Percentiles rank a stretch among this genome's conserved stretches.
phyloP scores from a whole-genome alignment of 2,888 invertebrate genomes.

The Euplagia quadripunctaria region DNA sequence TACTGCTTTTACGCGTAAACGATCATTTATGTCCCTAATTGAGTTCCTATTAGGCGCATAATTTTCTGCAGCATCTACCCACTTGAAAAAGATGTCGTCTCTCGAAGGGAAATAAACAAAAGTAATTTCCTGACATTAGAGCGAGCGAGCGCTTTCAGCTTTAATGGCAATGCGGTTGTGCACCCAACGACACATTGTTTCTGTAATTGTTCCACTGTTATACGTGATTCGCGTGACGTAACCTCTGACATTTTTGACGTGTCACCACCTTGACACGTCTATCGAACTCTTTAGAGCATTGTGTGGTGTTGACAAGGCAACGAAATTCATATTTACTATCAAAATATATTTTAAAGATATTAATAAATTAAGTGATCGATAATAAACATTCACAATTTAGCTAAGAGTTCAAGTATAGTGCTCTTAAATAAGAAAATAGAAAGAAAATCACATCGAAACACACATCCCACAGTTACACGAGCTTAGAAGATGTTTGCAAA shows the following conservation, averaged over 20 bases:
- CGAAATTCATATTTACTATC: background rate
- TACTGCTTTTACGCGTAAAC: constrained; percentile 39
- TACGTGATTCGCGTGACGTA: constrained; percentile 68
- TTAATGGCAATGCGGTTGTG: constrained; percentile 62
- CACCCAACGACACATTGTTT: constrained; percentile 68
- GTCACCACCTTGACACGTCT: background rate
- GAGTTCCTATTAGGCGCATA: constrained; percentile 47
- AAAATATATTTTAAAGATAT: background rate
- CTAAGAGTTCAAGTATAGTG: background rate
- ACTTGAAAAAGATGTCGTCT: constrained; percentile 48
- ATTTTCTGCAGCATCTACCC: constrained; percentile 42
- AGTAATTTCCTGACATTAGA: constrained; percentile 63
- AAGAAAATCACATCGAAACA: background rate
- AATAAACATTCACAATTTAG: background rate
- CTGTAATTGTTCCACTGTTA: constrained; percentile 64
- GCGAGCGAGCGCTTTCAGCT: constrained; percentile 63
- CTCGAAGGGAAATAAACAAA: constrained; percentile 63
- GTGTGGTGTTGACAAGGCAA: too few species aligned
- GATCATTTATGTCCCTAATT: constrained; percentile 46
- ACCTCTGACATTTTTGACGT: constrained; percentile 29
- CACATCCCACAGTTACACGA: background rate
- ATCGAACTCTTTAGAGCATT: too few species aligned
- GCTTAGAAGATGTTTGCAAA: background rate
- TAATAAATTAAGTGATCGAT: too few species aligned
- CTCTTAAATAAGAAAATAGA: background rate